Evolutionary conservation across 2,797 vertebrate species (phyloP).

Genomic region (Parotocinclus haroldoi): DNA sequence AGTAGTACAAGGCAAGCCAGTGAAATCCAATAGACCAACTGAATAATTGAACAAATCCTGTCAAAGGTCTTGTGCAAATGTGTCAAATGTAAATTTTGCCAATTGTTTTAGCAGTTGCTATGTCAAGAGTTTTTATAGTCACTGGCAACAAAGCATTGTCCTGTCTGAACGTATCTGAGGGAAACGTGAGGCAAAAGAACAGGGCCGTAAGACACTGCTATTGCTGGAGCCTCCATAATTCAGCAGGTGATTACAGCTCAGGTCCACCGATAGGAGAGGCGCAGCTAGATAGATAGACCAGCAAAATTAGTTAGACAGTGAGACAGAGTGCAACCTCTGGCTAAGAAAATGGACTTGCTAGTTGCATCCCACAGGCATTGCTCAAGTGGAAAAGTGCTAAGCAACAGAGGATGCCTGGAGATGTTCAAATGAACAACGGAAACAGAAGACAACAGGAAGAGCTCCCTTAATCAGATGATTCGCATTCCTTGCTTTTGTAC

Average conservation of each 20-base stretch:
- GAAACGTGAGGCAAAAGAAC: slow-evolving; percentile 28
- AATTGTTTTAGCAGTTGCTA: slow-evolving; percentile 46
- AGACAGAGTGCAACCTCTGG: slow-evolving; percentile 6
- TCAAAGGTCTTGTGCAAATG: slow-evolving; percentile 50
- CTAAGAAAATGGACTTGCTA: slow-evolving; percentile 7
- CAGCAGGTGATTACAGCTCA: slow-evolving; percentile 31
- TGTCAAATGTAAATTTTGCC: slow-evolving; percentile 50
- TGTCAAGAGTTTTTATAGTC: slow-evolving; percentile 53
- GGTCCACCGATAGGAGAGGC: slow-evolving; percentile 1
- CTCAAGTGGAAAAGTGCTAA: slow-evolving; percentile 3
- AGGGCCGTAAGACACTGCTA: slow-evolving; percentile 19
- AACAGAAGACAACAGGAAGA: slow-evolving; percentile 22
- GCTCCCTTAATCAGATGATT: slow-evolving; percentile 18
- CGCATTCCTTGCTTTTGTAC: slow-evolving; percentile 25
- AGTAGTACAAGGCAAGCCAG: slow-evolving; percentile 28
- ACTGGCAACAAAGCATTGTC: slow-evolving; percentile 40
- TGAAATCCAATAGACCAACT: slow-evolving; percentile 45
- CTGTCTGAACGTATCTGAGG: slow-evolving; percentile 32
- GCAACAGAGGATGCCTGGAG: background rate
- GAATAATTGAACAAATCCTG: slow-evolving; percentile 51
- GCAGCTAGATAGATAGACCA: slow-evolving; percentile 5
- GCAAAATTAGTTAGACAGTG: background rate
- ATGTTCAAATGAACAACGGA: slow-evolving; percentile 5
- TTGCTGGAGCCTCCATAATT: slow-evolving; percentile 40
- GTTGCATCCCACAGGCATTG: slow-evolving; percentile 7